Evolutionary conservation across 2,888 invertebrate species (phyloP), one percentile per base, ranked within the genome.

Genomic region (Lepidochitona cinerea): DNA sequence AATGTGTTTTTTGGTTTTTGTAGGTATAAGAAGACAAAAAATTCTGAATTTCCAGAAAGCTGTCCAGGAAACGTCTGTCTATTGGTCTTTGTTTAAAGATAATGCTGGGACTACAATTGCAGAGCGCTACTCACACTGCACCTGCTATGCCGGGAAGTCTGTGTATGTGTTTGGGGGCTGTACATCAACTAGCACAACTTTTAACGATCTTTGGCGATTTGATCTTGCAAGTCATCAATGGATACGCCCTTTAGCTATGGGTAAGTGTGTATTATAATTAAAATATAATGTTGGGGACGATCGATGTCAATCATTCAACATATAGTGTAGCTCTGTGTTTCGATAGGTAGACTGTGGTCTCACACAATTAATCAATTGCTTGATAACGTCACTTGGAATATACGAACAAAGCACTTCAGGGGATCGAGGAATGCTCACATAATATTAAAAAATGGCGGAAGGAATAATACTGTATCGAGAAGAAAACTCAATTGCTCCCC

Each of bases 161-260:
- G 77, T 98, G 95, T 98, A 96, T 88, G 94, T 98, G 66, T 98
- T 98, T 93, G 98, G 98, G 37, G 98, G 98, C 7, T 98, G 97
- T 85, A 97, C 98, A 14, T 95, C 96, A 49, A 95, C 96, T 71
- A 95, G 95, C 85, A 98, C 98, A 29, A 96, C 98, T 18, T 98
- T 98, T 88, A 98, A 99, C 92, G 98, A 99, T 92, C 92, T 99
- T 37, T 98, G 98, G 98, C 93, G 94, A 79, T 94, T 98, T 90
- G 96, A 98, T 92, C 93, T 98, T 76, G 95, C 95, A 0, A 94
- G 93, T 66, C 93, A 96, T 84, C 93, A 94, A 81, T 98, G 98
- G 98, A 93, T 95, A 26, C 76, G 91, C 49, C 90, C 90, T 7
- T 77, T 91, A 33, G 89, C 90, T 7, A 88, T 85, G 70, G 91